A percentile compares a stretch with the other conserved stretches of the same genome.
phyloP scores from a whole-genome alignment of 2,797 vertebrate species.

The Sebastes oblongus region DNA sequence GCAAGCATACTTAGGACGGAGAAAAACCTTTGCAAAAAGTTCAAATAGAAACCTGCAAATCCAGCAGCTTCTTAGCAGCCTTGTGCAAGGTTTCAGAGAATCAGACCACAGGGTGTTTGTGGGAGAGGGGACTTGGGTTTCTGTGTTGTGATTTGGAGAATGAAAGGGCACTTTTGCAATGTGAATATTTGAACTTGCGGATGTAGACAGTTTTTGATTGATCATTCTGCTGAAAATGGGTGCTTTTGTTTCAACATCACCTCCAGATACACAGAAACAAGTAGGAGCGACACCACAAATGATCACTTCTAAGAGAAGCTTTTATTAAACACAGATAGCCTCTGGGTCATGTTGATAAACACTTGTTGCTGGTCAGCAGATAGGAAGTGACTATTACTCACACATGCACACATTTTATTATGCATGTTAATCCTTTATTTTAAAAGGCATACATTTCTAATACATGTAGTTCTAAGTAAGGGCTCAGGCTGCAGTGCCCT shows the following conservation, averaged over 20 bases:
- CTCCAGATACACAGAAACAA: conserved; percentile 23
- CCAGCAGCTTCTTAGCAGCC: conserved; percentile 63
- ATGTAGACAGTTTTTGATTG: conserved; percentile 41
- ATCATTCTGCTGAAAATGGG: conserved; percentile 33
- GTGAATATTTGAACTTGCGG: conserved; percentile 60
- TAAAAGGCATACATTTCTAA: neutral
- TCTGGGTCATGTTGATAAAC: conserved; percentile 40
- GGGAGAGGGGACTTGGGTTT: conserved; percentile 21
- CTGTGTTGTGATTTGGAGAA: conserved; percentile 33
- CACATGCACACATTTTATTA: neutral
- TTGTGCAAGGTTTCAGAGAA: conserved; percentile 68
- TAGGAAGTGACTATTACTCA: neutral
- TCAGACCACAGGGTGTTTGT: conserved; percentile 37
- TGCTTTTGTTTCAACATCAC: conserved; percentile 40
- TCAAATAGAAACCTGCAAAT: conserved; percentile 70
- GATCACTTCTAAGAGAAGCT: conserved; percentile 44
- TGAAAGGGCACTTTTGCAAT: conserved; percentile 53
- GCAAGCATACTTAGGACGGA: conserved; percentile 53
- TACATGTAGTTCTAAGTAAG: neutral
- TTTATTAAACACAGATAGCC: conserved; percentile 35
- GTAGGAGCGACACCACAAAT: neutral
- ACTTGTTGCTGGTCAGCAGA: conserved; percentile 43
- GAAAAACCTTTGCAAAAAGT: conserved; percentile 57
- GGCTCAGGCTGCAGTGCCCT: neutral
- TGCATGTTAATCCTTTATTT: neutral